Evolutionary conservation across 2,113 vertebrate species (phyloP).

Genomic region (Pseudonaja textilis): DNA sequence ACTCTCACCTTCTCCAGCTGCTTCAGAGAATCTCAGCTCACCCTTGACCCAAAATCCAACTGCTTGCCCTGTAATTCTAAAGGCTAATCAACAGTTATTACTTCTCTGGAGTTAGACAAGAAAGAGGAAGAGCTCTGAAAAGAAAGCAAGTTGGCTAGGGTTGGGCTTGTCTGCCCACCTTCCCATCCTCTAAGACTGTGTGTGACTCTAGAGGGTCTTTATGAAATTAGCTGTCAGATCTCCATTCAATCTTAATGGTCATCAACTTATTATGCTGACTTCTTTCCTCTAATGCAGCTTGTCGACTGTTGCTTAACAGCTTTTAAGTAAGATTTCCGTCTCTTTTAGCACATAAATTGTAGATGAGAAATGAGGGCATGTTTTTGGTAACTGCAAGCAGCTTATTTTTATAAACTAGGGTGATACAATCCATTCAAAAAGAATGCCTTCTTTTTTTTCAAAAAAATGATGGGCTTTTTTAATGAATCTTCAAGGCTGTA

Average conservation of each 20-base stretch:
- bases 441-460: not conserved
- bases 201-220: not conserved
- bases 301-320: not conserved
- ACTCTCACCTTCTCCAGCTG: conserved; percentile 19
- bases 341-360: not conserved
- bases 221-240: not conserved
- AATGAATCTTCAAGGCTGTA: conserved; percentile 51
- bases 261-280: not conserved
- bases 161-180: not conserved
- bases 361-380: rapidly evolving
- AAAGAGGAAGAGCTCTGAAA: not conserved
- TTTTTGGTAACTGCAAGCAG: not conserved
- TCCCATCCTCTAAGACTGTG: not conserved
- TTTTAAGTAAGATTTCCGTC: not conserved
- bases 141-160: not conserved
- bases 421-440: not conserved
- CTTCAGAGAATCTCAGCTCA: conserved; percentile 25
- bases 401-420: not conserved
- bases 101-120: not conserved
- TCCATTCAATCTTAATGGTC: not conserved
- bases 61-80: conserved; percentile 34
- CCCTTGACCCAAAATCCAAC: conserved; percentile 32
- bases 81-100: conserved; percentile 36
- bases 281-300: not conserved
- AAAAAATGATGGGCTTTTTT: conserved; percentile 36